Base-by-base conservation (phyloP, 2,888 invertebrate genomes). In the Noctua comes region DNA sequence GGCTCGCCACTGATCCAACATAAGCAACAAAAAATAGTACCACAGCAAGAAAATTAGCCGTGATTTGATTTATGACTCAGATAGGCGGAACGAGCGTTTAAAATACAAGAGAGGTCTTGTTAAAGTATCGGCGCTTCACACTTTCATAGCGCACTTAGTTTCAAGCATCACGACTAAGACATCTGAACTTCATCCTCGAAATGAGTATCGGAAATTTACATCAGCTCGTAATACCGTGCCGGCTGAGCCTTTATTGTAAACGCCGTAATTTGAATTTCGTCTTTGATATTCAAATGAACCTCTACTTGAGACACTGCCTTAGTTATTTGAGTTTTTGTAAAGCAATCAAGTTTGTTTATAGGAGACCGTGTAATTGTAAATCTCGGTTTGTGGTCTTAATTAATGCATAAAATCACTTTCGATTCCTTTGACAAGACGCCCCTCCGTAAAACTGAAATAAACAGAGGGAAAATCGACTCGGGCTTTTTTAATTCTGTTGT, bases 321-420 rank as follows among this genome's bases (percentile, higher is more conserved):
- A 96, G 96, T 96, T 96, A 97, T 96, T 96, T 95, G 96, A 96
- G 96, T 96, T 97, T 97, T 97, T 97, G 96, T 97, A 96, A 96
- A 96, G 96, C 96, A 96, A 96, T 97, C 96, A 96, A 96, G 96
- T 96, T 96, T 96, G 96, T 96, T 96, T 96, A 97, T 95, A 95
- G 94, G 91, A 94, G 93, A 91, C 93, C 91, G 93, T 96, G 96
- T 96, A 96, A 96, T 96, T 96, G 96, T 96, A 94, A 97, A 96
- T 96, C 96, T 94, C 94, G 94, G 93, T 95, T 93, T 95, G 96
- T 93, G 95, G 95, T 94, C 94, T 93, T 96, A 95, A 96, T 96
- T 96, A 96, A 96, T 95, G 93, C 95, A 94, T 94, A 90, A 93
- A 95, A 96, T 96, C 95, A 94, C 94, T 94, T 92, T 91, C 88